Evolutionary conservation across 2,888 invertebrate genomes (phyloP).

Genomic region (Eurytoma californica): DNA sequence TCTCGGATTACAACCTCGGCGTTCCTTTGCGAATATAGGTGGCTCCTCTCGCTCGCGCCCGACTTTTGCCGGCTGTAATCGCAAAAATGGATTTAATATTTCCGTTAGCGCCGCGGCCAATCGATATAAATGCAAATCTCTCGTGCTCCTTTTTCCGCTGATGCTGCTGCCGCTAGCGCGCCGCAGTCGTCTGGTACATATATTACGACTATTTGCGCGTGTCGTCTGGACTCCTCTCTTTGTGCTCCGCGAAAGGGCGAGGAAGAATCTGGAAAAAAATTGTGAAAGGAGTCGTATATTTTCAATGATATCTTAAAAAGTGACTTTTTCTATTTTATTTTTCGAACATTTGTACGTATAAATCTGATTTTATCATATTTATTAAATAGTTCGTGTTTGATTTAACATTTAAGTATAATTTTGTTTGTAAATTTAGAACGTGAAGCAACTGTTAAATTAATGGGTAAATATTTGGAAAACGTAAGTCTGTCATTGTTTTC

Average conservation of each 20-base stretch:
- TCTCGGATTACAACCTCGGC: background rate
- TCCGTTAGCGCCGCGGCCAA: conserved; percentile 61
- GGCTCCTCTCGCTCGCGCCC: background rate
- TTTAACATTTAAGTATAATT: too few relatives aligned
- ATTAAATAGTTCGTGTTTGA: too few relatives aligned
- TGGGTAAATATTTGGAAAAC: too few relatives aligned
- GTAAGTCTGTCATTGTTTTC: too few relatives aligned
- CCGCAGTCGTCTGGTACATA: conserved; percentile 33
- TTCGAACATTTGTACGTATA: too few relatives aligned
- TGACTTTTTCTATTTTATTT: too few relatives aligned
- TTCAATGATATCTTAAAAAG: background rate
- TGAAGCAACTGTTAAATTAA: too few relatives aligned
- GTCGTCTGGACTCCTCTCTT: background rate
- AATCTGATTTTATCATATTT: too few relatives aligned
- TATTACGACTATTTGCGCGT: conserved; percentile 8
- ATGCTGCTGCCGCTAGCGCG: conserved; percentile 44
- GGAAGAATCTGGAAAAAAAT: background rate
- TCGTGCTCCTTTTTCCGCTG: conserved; percentile 1
- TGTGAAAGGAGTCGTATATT: background rate
- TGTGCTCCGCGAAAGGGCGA: background rate
- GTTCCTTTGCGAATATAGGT: background rate
- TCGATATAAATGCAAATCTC: conserved; percentile 71
- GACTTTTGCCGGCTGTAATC: background rate
- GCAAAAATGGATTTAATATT: conserved; percentile 67
- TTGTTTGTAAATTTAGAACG: too few relatives aligned